These are phyloP conservation scores for Pectinophora gossypiella DNA, from an alignment of 1,140 invertebrate species.

Conservation along the genomic window DNA sequence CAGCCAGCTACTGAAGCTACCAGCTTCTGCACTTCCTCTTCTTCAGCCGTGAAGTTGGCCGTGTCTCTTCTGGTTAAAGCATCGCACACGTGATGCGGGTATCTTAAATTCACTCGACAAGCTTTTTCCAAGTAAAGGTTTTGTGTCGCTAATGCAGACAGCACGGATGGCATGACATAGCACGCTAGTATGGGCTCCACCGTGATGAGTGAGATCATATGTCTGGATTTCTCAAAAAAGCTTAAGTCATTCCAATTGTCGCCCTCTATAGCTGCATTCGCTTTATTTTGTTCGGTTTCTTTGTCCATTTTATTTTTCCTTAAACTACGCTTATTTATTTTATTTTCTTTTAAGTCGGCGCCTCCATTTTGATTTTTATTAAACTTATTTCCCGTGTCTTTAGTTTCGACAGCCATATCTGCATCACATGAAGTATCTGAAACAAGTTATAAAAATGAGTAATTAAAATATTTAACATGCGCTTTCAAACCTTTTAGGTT, in stretches of 20 bases:
- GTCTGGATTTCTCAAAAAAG: slow-evolving; percentile 74
- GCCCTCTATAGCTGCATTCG: slow-evolving; percentile 28
- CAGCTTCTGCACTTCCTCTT: slow-evolving; percentile 83
- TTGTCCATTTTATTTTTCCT: slow-evolving; percentile 41
- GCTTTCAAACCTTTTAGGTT: no score
- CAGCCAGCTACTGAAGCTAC: slow-evolving; percentile 87
- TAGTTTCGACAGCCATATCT: slow-evolving; percentile 46
- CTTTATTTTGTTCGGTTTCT: slow-evolving; percentile 17
- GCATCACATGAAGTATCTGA: slow-evolving; percentile 30
- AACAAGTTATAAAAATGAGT: slow-evolving; percentile 29
- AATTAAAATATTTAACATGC: slow-evolving; percentile 9
- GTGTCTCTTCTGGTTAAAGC: slow-evolving; percentile 82
- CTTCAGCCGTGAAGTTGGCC: slow-evolving; percentile 82
- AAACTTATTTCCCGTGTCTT: slow-evolving; percentile 34
- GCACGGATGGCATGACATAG: slow-evolving; percentile 87
- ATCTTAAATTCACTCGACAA: slow-evolving; percentile 86
- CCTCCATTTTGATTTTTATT: slow-evolving; percentile 35
- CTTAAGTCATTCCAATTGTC: slow-evolving; percentile 62
- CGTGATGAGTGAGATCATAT: slow-evolving; percentile 81
- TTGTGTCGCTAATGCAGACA: slow-evolving; percentile 86
- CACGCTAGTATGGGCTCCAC: slow-evolving; percentile 87
- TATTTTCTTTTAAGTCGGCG: slow-evolving; percentile 48
- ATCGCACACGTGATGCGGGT: slow-evolving; percentile 82
- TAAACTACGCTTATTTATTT: slow-evolving; percentile 43
- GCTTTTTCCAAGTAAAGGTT: slow-evolving; percentile 91